Conservation (phyloP, 2,888 invertebrate species). For the Unio pictorum region DNA sequence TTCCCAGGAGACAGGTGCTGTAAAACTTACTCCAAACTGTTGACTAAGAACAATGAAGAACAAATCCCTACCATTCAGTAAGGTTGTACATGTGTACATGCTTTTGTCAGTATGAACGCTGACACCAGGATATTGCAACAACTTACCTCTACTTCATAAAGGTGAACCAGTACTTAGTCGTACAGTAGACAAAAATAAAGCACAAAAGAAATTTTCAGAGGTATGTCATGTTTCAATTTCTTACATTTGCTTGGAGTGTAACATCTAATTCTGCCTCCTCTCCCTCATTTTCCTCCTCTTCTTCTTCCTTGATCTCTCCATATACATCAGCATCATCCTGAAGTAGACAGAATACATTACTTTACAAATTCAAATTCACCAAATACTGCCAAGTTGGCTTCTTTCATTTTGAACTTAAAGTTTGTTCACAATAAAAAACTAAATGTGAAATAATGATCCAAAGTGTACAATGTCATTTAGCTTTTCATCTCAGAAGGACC, state of each 20-base stretch:
- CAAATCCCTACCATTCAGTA: no score
- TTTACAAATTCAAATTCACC: slow-evolving; percentile 5
- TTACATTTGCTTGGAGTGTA: slow-evolving; percentile 61
- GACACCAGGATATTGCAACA: no score
- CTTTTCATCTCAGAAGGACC: not conserved
- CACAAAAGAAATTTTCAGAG: no score
- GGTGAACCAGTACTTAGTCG: no score
- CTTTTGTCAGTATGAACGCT: no score
- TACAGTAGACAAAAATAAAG: no score
- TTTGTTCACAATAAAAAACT: not conserved
- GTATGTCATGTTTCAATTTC: slow-evolving; percentile 7
- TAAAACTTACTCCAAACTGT: no score
- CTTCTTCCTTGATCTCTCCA: slow-evolving; percentile 88
- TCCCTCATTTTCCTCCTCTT: slow-evolving; percentile 74
- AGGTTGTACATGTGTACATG: no score
- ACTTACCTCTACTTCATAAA: no score
- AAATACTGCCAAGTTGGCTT: slow-evolving; percentile 75
- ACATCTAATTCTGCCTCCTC: slow-evolving; percentile 64
- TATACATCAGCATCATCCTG: slow-evolving; percentile 91
- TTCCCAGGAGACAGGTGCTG: no score
- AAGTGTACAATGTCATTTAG: not conserved
- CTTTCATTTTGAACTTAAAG: not conserved
- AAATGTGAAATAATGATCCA: not conserved
- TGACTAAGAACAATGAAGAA: no score
- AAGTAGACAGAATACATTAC: slow-evolving; percentile 2